A percentile compares a stretch with the other conserved stretches of the same genome.
phyloP scores from a whole-genome alignment of 2,113 vertebrate species.

The Oncorhynchus keta region DNA sequence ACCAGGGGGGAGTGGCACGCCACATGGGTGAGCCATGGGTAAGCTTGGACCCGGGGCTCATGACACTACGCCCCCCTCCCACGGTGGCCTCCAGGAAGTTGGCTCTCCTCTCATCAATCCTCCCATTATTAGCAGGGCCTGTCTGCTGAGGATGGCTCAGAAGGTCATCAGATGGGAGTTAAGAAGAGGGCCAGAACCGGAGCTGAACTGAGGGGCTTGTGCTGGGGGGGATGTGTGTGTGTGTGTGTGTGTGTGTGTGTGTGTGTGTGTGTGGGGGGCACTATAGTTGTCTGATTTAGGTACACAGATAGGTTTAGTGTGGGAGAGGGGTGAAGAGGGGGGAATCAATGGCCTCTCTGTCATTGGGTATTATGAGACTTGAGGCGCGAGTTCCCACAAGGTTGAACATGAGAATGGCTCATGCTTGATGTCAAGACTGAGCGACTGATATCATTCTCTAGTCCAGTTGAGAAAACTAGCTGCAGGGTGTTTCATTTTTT shows the following conservation, averaged over 20 bases:
- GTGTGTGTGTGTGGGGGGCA: conserved; percentile 38
- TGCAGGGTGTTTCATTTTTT: not conserved
- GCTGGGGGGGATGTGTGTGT: not conserved
- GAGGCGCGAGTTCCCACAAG: conserved; percentile 58
- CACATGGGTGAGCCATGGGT: conserved; percentile 37
- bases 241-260: not conserved
- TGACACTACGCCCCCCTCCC: conserved; percentile 1
- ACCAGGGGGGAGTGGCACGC: conserved; percentile 41
- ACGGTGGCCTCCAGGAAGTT: conserved; percentile 43
- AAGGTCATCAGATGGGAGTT: conserved; percentile 76
- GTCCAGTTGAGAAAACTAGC: not conserved
- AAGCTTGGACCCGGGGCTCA: conserved; percentile 26
- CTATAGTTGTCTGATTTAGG: conserved; percentile 34
- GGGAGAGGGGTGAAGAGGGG: conserved; percentile 13
- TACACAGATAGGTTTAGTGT: conserved; percentile 36
- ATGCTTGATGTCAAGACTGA: conserved; percentile 56
- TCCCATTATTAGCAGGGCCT: conserved; percentile 65
- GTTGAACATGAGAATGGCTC: conserved; percentile 59
- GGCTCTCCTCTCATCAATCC: conserved; percentile 67
- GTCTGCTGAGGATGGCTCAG: conserved; percentile 59
- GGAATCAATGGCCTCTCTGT: conserved; percentile 68
- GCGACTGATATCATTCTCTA: not conserved
- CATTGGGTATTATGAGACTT: conserved; percentile 26
- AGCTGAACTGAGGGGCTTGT: conserved; percentile 47
- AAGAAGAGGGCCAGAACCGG: conserved; percentile 43